Percentiles rank a stretch among this genome's conserved stretches.
Evolutionary conservation across 2,113 vertebrate species (phyloP).

Genomic region (Lota lota): DNA sequence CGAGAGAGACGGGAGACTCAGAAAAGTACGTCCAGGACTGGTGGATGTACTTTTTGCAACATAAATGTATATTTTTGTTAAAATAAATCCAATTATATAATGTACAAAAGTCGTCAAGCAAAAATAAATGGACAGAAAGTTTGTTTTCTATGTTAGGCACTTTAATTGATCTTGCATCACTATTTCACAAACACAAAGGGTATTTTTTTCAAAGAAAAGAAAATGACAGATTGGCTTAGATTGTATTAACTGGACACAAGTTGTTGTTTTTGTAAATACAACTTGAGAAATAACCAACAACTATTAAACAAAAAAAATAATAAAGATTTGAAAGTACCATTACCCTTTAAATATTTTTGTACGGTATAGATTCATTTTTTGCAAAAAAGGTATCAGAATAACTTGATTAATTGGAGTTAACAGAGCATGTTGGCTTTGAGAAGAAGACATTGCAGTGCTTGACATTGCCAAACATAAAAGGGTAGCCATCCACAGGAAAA

Average conservation of each 20-base stretch:
- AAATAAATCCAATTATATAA: not conserved
- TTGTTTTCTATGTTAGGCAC: conserved; percentile 74
- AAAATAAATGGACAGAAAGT: conserved; percentile 19
- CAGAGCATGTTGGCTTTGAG: conserved; percentile 7
- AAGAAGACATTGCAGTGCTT: conserved; percentile 30
- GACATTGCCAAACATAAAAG: not conserved
- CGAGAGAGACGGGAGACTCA: conserved; percentile 15
- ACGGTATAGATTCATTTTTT: too few species aligned
- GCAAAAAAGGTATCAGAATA: conserved; percentile 30
- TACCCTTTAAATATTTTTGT: too few species aligned
- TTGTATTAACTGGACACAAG: conserved; percentile 24
- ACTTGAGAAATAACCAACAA: not conserved
- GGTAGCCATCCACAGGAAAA: not conserved
- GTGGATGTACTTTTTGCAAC: not conserved
- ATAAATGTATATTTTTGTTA: not conserved
- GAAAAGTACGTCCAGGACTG: conserved; percentile 12
- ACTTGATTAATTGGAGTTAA: not conserved
- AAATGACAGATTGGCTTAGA: conserved; percentile 37
- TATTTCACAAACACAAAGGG: conserved; percentile 63
- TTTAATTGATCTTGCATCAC: conserved; percentile 73
- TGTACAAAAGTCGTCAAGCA: not conserved
- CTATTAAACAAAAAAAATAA: not conserved
- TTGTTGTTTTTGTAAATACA: conserved; percentile 12
- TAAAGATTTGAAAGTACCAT: not conserved
- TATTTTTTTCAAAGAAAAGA: conserved; percentile 33